These are phyloP conservation scores for Drosophila chauvacae DNA, from an alignment of 1,140 invertebrate genomes.

Conservation along the genomic window DNA sequence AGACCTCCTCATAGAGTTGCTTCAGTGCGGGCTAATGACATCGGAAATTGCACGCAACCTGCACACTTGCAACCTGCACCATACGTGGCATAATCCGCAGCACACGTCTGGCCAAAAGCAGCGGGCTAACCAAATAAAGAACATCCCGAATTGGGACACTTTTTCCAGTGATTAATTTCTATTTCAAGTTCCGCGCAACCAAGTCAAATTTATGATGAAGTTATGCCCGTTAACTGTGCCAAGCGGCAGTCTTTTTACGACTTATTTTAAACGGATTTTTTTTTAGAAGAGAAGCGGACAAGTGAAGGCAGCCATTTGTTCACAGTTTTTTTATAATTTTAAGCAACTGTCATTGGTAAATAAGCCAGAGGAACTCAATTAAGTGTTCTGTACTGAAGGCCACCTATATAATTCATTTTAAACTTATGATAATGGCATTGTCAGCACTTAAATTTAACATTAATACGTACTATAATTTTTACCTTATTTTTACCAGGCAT, in stretches of 20 bases:
- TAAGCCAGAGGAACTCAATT: neutral
- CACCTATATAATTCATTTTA: too few relatives aligned
- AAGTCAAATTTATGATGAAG: neutral
- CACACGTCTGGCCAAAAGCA: neutral
- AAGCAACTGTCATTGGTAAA: neutral
- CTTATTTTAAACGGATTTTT: neutral
- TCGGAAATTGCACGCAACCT: slow-evolving; percentile 62
- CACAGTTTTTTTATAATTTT: neutral
- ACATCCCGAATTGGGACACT: neutral
- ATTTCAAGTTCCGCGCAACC: neutral
- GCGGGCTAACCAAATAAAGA: neutral
- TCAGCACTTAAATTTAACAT: neutral
- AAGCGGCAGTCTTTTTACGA: neutral
- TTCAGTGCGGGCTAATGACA: slow-evolving; percentile 59
- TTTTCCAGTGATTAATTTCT: neutral
- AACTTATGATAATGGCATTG: neutral
- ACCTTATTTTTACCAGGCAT: slow-evolving; percentile 86
- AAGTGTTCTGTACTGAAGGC: too few relatives aligned
- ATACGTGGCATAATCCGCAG: neutral
- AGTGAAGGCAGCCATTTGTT: neutral
- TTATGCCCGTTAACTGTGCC: neutral
- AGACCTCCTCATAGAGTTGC: slow-evolving; percentile 31
- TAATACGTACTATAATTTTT: neutral
- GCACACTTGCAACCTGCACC: slow-evolving; percentile 9
- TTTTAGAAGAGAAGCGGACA: neutral